Evolutionary conservation across 2,888 invertebrate species (phyloP).

Genomic region (Cistogaster globosa): DNA sequence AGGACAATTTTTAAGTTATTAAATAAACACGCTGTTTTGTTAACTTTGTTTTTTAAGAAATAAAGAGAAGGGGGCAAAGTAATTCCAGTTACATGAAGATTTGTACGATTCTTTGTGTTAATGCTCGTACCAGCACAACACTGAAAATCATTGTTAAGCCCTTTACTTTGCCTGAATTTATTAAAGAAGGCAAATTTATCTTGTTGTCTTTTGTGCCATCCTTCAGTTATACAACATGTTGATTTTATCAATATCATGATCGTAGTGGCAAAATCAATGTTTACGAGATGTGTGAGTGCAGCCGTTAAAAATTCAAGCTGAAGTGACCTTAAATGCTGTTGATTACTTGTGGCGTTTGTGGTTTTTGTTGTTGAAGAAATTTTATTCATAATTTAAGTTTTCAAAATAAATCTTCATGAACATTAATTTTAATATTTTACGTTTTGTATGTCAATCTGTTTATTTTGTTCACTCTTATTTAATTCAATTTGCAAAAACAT

Average conservation of each 20-base stretch:
- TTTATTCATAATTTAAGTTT: slow-evolving; percentile 30
- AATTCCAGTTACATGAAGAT: slow-evolving; percentile 19
- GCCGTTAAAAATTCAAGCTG: slow-evolving; percentile 37
- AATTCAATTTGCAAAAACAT: slow-evolving; percentile 57
- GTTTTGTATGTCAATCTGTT: slow-evolving; percentile 28
- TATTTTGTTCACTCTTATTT: slow-evolving; percentile 43
- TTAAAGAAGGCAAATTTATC: neutral
- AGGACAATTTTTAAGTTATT: neutral
- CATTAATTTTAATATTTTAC: slow-evolving; percentile 47
- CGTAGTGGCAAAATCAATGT: slow-evolving; percentile 31
- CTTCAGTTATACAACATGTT: slow-evolving; percentile 4
- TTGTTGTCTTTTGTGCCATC: slow-evolving; percentile 4
- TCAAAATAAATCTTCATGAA: slow-evolving; percentile 34
- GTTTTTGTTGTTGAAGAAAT: neutral
- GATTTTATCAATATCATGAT: slow-evolving; percentile 26
- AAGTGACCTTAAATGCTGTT: slow-evolving; percentile 52
- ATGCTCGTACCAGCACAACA: neutral
- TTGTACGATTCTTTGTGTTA: neutral
- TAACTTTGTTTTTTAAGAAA: neutral
- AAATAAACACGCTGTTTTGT: neutral
- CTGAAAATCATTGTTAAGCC: neutral
- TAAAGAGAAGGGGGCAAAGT: neutral
- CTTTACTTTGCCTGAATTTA: neutral
- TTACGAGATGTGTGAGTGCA: slow-evolving; percentile 47
- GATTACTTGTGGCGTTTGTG: slow-evolving; percentile 4